Percentiles rank a stretch among this genome's conserved stretches.
These are phyloP conservation scores for Potorous gilbertii DNA, from an alignment of 2,797 vertebrate genomes.

Conservation along the genomic window DNA sequence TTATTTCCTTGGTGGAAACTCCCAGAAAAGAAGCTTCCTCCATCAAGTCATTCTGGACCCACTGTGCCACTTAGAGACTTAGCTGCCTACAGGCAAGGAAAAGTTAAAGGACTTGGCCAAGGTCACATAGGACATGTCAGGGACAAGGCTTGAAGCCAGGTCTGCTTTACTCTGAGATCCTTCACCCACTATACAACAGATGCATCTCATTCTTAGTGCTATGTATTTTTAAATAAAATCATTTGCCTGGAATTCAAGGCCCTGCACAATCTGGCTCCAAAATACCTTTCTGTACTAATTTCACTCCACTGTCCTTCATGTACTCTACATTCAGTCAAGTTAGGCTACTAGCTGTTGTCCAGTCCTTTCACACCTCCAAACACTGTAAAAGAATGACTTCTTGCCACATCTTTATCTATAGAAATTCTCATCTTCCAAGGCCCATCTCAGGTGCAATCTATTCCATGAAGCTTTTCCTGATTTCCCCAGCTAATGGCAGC, in stretches of 20 bases:
- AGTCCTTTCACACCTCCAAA: not conserved
- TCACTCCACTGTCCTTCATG: not conserved
- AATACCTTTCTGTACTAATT: not conserved
- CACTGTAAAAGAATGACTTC: not conserved
- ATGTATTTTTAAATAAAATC: not conserved
- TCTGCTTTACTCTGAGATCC: not conserved
- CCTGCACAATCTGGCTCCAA: not conserved
- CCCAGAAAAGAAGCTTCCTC: not conserved
- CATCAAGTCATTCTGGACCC: not conserved
- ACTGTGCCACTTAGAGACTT: not conserved
- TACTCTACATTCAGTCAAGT: not conserved
- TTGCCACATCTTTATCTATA: not conserved
- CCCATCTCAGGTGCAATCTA: not conserved
- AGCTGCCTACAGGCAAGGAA: not conserved
- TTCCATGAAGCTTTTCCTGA: not conserved
- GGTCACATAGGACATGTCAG: not conserved
- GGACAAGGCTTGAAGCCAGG: not conserved
- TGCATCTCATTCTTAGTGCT: not conserved
- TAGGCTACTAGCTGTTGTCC: not conserved
- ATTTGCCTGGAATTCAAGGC: not conserved
- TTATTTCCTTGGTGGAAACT: not conserved
- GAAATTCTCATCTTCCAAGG: not conserved
- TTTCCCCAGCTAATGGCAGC: not conserved
- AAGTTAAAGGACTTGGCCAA: not conserved
- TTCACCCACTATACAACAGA: not conserved